Base-by-base conservation (phyloP, 2,888 invertebrate species). In the Itoplectis maculator region DNA sequence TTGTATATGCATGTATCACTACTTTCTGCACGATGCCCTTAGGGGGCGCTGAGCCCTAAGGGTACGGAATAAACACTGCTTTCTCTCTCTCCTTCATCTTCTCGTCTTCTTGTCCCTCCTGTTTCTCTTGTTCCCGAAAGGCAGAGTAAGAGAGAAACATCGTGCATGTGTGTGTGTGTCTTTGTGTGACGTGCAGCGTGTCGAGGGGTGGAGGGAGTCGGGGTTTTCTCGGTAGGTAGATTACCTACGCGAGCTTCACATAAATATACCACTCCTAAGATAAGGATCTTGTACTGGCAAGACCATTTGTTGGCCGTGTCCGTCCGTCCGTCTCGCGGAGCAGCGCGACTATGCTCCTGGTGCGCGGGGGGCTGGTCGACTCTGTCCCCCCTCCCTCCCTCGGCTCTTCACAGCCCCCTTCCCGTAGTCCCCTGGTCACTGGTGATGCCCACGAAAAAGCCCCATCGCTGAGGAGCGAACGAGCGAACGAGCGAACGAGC, bases 261-360 rank as follows among this genome's bases (percentile, higher is more conserved):
- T 90, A 90, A 91, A 91, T 91, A 90, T 89, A 89, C 89, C 89
- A 89, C 88, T 86, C 85, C 86, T 85, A 86, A 89, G 92, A 92
- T 92, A 90, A 88, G 86, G 86, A 92, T 92, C 92, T 89, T 86
- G 81, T 85, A 86, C 87, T 85, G 87, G 88, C 89, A 89, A 89
- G 90, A 89, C 90, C 91, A 92, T 92, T 92, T 92, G 91, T 92
- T 90, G 82, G 90, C 86, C 77, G 85, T 86, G 89, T 88, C 89
- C 86, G 90, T 89, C 86, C 90, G 87, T 88, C 88, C 84, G 87
- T 84, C 84, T 77, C 72, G 56, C 78, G 63, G n/a, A n/a, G n/a
- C n/a, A 63, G 74, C 51, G 35, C 40, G 18, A 47, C 56, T 66
- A 49, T 40, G 37, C 29, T 63, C 29, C 63, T 73, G 56, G 35